These are phyloP conservation scores for Equus quagga DNA, from an alignment of 2,113 vertebrate species.

Conservation along the genomic window DNA sequence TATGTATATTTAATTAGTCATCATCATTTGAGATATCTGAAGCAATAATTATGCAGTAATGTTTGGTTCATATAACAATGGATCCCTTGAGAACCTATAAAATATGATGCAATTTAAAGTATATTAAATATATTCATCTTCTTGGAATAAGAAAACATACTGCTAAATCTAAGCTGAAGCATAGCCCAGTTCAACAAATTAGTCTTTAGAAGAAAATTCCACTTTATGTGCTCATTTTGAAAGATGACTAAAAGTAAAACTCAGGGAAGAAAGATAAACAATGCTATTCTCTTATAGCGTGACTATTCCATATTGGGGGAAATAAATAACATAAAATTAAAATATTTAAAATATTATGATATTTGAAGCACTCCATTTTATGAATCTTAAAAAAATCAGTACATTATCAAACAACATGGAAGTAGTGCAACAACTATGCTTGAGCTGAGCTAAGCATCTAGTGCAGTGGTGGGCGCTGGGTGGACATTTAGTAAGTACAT, in stretches of 20 bases:
- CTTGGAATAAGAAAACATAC: conserved; percentile 42
- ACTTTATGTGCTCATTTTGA: conserved; percentile 51
- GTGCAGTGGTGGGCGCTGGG: not conserved
- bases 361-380: conserved; percentile 16
- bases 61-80: conserved; percentile 65
- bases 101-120: conserved; percentile 80
- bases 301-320: not conserved
- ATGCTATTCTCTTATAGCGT: not conserved
- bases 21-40: conserved; percentile 60
- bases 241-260: conserved; percentile 52
- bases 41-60: conserved; percentile 80
- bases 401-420: not conserved
- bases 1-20: conserved; percentile 79
- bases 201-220: conserved; percentile 60
- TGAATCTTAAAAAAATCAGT: conserved; percentile 25
- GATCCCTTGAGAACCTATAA: conserved; percentile 74
- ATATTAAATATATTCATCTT: conserved; percentile 84
- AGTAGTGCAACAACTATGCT: not conserved
- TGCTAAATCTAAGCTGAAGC: conserved; percentile 43
- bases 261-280: not conserved
- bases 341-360: conserved; percentile 47
- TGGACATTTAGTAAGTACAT: not conserved
- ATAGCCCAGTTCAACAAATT: conserved; percentile 57
- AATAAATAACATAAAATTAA: conserved; percentile 34
- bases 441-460: not conserved